Conservation (phyloP, 2,888 invertebrate genomes). For the Octonoba sinensis region DNA sequence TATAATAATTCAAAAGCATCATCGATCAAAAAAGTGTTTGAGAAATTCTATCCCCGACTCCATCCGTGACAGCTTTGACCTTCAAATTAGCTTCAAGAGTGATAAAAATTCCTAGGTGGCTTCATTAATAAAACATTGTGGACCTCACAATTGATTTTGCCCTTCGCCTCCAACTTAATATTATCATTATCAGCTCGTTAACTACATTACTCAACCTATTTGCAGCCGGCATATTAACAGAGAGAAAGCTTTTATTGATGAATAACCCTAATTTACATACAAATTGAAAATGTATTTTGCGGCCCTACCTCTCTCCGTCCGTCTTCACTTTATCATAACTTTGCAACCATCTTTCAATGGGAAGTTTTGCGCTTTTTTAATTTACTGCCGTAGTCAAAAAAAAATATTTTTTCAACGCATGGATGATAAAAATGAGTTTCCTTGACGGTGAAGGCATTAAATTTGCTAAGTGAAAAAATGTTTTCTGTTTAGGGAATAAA, state of each 20-base stretch:
- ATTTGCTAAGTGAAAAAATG: constrained; percentile 7
- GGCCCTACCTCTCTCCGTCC: background rate
- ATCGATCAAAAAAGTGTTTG: too few relatives aligned
- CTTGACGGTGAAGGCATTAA: constrained; percentile 38
- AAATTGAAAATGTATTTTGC: constrained; percentile 51
- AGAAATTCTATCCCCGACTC: too few relatives aligned
- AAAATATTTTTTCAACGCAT: constrained; percentile 13
- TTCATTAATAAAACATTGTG: constrained; percentile 24
- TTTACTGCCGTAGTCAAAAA: background rate
- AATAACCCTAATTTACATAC: constrained; percentile 56
- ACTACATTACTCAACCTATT: constrained; percentile 47
- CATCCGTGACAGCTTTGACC: too few relatives aligned
- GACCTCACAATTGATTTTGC: constrained; percentile 30
- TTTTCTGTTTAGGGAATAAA: too few relatives aligned
- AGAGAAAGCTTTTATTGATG: constrained; percentile 39
- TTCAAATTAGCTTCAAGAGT: too few relatives aligned
- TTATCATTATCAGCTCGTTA: constrained; percentile 54
- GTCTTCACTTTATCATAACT: constrained; percentile 20
- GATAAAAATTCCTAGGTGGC: background rate
- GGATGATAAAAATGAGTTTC: constrained; percentile 11
- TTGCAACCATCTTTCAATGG: background rate
- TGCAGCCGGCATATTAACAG: constrained; percentile 32
- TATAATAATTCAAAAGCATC: too few relatives aligned
- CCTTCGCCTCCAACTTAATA: constrained; percentile 27
- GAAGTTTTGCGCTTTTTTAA: too few relatives aligned